phyloP scores from a whole-genome alignment of 1,140 invertebrate species.

The Sipha flava region DNA sequence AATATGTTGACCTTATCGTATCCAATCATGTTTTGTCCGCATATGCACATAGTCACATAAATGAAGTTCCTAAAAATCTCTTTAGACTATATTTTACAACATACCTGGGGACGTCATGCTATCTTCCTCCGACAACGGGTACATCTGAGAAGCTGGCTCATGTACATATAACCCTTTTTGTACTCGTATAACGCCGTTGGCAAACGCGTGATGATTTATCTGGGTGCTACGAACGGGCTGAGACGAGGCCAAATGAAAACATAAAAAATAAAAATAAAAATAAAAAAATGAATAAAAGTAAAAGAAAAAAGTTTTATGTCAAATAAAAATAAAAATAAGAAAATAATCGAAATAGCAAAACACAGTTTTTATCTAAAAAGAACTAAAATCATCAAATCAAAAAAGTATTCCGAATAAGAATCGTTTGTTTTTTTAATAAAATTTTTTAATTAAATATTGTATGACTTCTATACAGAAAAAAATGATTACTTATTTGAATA shows the following conservation, averaged over 20 bases:
- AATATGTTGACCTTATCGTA: conserved; percentile 24
- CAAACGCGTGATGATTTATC: conserved; percentile 11
- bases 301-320: neutral
- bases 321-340: neutral
- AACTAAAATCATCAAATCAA: neutral
- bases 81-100: neutral
- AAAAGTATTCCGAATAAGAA: neutral
- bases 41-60: neutral
- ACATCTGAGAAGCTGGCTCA: conserved; percentile 31
- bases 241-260: conserved; percentile 25
- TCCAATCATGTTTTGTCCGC: neutral
- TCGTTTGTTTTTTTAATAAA: neutral
- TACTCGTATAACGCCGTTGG: conserved; percentile 27
- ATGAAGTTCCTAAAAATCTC: neutral
- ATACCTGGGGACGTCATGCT: conserved; percentile 32
- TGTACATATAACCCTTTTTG: conserved; percentile 30
- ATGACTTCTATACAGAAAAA: no score
- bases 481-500: no score
- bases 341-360: neutral
- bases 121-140: conserved; percentile 31
- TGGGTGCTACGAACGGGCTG: conserved; percentile 25
- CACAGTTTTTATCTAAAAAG: neutral
- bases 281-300: neutral
- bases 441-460: no score
- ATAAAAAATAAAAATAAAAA: conserved; percentile 14